phyloP scores from a whole-genome alignment of 2,797 vertebrate species.

The Oreochromis grahami region DNA sequence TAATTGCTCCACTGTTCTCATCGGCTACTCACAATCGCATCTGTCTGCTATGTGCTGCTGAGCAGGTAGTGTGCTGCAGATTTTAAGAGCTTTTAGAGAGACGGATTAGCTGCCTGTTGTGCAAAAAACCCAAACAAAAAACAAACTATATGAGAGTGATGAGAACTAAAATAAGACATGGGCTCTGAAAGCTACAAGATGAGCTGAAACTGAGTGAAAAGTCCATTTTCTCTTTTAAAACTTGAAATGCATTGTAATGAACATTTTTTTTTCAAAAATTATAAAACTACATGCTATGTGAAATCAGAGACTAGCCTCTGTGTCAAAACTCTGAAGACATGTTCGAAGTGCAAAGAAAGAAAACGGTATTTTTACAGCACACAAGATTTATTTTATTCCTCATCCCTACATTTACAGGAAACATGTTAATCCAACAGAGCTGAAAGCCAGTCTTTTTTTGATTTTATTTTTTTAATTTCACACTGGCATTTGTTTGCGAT shows the following conservation, averaged over 20 bases:
- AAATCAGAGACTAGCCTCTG: neutral
- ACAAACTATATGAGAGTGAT: neutral
- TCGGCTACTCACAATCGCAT: neutral
- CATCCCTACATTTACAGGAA: slow-evolving; percentile 52
- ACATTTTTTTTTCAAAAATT: neutral
- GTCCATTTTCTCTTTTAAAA: neutral
- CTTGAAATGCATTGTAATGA: neutral
- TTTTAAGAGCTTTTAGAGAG: neutral
- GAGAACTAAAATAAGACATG: neutral
- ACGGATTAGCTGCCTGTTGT: neutral
- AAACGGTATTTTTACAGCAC: neutral
- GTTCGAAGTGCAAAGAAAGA: neutral
- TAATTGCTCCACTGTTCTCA: neutral
- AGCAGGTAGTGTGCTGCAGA: neutral
- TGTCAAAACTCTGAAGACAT: neutral
- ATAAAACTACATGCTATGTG: too few relatives aligned
- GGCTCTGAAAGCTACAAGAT: neutral
- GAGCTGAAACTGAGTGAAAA: neutral
- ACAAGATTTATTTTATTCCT: slow-evolving; percentile 61
- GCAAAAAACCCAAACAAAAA: neutral
- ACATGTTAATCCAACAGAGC: slow-evolving; percentile 34
- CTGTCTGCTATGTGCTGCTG: neutral
- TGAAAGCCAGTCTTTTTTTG: neutral
- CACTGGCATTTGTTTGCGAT: slow-evolving; percentile 51
- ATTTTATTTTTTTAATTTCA: slow-evolving; percentile 18